A percentile compares a stretch with the other conserved stretches of the same genome.
Evolutionary conservation across 1,140 invertebrate species (phyloP).

Genomic region (Paraescarpia echinospica): DNA sequence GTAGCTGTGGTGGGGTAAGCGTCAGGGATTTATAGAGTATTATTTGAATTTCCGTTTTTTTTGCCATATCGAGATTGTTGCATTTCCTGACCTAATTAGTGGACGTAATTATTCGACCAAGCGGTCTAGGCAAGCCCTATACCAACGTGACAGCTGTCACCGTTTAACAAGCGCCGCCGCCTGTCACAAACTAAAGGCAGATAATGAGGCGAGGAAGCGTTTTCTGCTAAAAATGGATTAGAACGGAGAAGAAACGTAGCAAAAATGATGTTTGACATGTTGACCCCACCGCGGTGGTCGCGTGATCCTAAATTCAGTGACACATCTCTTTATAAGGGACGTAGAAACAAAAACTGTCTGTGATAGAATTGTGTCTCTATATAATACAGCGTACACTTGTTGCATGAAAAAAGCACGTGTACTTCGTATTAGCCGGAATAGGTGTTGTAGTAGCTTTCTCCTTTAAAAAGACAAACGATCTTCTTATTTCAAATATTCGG

Average conservation of each 20-base stretch:
- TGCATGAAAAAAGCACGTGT: too few relatives aligned
- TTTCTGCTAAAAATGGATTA: neutral
- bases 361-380: too few relatives aligned
- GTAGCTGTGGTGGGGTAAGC: too few relatives aligned
- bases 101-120: too few relatives aligned
- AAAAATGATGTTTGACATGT: neutral
- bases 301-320: neutral
- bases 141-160: neutral
- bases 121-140: neutral
- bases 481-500: too few relatives aligned
- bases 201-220: neutral
- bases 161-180: neutral
- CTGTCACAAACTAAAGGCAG: neutral
- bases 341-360: too few relatives aligned
- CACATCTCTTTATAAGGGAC: neutral
- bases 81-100: neutral
- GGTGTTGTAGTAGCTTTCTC: too few relatives aligned
- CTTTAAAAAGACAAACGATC: too few relatives aligned
- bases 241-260: neutral
- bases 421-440: too few relatives aligned
- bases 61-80: neutral
- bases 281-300: neutral
- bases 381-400: too few relatives aligned
- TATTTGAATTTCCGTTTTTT: too few relatives aligned
- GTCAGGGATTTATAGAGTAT: too few relatives aligned